Percentiles rank a stretch among this genome's conserved stretches.
Conservation (phyloP, 2,888 invertebrate genomes). For the Craniophora ligustri region DNA sequence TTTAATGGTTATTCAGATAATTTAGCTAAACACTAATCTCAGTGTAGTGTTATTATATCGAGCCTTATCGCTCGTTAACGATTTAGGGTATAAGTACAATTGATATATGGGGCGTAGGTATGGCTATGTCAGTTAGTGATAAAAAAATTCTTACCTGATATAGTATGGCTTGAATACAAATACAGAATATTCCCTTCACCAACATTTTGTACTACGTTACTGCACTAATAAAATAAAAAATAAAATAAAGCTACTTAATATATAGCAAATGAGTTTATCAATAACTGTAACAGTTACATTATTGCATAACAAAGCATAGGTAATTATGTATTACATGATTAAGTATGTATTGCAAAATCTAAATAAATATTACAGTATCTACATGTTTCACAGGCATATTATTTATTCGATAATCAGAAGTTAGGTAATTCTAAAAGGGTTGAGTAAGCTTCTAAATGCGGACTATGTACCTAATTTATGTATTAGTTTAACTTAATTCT, state of each 20-base stretch:
- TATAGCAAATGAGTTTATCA: slow-evolving; percentile 48
- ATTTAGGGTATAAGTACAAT: too few species aligned
- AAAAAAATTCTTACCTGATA: slow-evolving; percentile 25
- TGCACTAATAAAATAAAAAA: slow-evolving; percentile 24
- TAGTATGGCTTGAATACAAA: slow-evolving; percentile 39
- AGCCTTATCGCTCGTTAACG: too few species aligned
- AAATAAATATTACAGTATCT: background rate
- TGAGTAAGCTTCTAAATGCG: too few species aligned
- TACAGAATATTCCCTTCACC: slow-evolving; percentile 32
- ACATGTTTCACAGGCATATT: too few species aligned
- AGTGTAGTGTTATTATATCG: too few species aligned
- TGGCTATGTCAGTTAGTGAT: background rate
- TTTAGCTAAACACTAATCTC: too few species aligned
- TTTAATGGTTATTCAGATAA: too few species aligned
- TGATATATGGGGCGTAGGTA: too few species aligned
- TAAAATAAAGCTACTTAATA: slow-evolving; percentile 14
- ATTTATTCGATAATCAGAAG: background rate
- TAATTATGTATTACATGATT: slow-evolving; percentile 21
- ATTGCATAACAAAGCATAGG: slow-evolving; percentile 25
- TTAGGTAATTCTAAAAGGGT: background rate
- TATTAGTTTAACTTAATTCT: too few species aligned
- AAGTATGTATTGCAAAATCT: slow-evolving; percentile 30
- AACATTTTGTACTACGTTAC: slow-evolving; percentile 24
- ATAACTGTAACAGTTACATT: slow-evolving; percentile 29
- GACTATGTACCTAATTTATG: too few species aligned